Base-by-base conservation (phyloP, 2,113 vertebrate species). In the Candoia aspera region DNA sequence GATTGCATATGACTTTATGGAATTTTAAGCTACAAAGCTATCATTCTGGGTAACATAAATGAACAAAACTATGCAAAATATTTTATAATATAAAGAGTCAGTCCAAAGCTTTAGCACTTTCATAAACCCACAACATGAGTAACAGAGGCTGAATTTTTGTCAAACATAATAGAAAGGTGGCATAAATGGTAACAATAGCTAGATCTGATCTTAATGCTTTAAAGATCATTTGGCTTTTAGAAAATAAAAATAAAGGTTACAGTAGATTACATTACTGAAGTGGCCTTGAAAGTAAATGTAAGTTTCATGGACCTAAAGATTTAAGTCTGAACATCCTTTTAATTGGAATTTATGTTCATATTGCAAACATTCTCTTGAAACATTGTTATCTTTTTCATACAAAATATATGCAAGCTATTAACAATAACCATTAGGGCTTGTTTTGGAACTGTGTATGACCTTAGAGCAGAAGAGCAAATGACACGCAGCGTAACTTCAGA, bases 11-110 rank as follows among this genome's bases (percentile, higher is more conserved):
- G 79, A 89, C 87, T 53, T 87, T 17, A 68, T 93, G 89, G 42
- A 90, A 90, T 93, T 93, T 68, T 86, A 59, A 90, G 59, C 8
- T 23, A 6, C 86, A 88, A n/a, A 59, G 26, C 49, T 91, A 42
- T 90, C 58, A 29, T 91, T 93, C 55, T 23, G n/a, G 64, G 6
- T 89, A 42, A 8, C 9, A 59, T 23, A 13, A 33, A 59, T 26
- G 8, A 46, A 4, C 53, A 84, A 84, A 88, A 88, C 58, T 37
- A 68, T 88, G 68, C 73, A 88, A 93, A 84, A 88, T 73, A 93
- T 88, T 85, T 93, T 90, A 88, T 68, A 88, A 90, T 93, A 37
- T 55, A 84, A 53, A 91, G 15, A 79, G 79, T 46, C 86, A 91
- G 49, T 58, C 37, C 9, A 37, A 64, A 88, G n/a, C 17, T 92